Percentiles rank a stretch among this genome's conserved stretches.
These are phyloP conservation scores for Orchestia grillus DNA, from an alignment of 1,140 invertebrate species.

Conservation along the genomic window DNA sequence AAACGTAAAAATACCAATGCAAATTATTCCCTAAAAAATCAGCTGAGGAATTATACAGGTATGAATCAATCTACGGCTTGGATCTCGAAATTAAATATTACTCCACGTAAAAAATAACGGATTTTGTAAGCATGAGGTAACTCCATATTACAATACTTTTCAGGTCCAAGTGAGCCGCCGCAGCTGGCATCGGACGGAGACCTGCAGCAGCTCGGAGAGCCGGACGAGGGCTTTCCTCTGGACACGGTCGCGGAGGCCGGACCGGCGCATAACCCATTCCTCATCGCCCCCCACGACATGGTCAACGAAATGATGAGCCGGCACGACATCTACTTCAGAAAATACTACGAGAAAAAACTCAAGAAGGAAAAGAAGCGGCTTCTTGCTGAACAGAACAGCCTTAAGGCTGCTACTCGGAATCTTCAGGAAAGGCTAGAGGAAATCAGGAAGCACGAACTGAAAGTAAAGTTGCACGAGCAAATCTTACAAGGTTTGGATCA, in stretches of 20 bases:
- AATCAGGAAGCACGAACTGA: conserved; percentile 49
- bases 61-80: background rate
- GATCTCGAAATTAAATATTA: background rate
- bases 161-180: background rate
- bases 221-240: too few relatives aligned
- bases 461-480: conserved; percentile 27
- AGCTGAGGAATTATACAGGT: too few relatives aligned
- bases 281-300: conserved; percentile 22
- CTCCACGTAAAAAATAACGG: background rate
- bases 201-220: background rate
- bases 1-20: too few relatives aligned
- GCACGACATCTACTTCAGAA: conserved; percentile 57
- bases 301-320: conserved; percentile 56
- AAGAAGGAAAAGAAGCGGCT: conserved; percentile 35
- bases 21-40: too few relatives aligned
- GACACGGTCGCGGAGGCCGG: background rate
- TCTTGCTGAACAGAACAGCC: background rate
- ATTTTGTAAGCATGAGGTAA: background rate
- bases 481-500: conserved; percentile 1
- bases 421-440: conserved; percentile 5
- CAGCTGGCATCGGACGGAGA: background rate
- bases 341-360: conserved; percentile 54
- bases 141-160: background rate
- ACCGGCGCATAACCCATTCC: conserved; percentile 16
- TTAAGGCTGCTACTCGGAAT: background rate